Evolutionary conservation across 2,113 vertebrate genomes (phyloP).

Genomic region (Ptychochromis oligacanthus): DNA sequence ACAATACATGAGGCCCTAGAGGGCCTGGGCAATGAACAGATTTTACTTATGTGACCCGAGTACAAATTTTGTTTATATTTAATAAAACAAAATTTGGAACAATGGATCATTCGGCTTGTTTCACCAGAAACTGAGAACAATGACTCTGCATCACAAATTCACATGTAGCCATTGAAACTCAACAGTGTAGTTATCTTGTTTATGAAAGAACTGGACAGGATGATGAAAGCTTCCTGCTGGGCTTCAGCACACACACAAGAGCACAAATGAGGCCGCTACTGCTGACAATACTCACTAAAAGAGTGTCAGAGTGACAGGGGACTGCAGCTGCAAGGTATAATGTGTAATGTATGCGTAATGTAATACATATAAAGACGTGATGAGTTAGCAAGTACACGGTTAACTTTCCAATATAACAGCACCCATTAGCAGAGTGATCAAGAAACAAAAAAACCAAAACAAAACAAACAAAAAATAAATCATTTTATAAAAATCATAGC

Average conservation of each 20-base stretch:
- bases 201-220: background rate
- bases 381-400: no score
- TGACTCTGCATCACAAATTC: background rate
- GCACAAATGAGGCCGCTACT: background rate
- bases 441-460: no score
- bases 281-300: no score
- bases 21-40: background rate
- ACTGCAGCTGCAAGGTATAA: no score
- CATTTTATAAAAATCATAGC: no score
- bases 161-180: background rate
- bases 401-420: no score
- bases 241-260: background rate
- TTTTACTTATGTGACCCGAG: background rate
- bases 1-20: background rate
- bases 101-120: background rate
- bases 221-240: background rate
- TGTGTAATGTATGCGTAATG: no score
- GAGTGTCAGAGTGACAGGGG: no score
- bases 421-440: no score
- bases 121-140: constrained; percentile 15
- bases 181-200: background rate
- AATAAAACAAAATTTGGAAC: constrained; percentile 5
- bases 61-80: no score
- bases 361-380: no score
- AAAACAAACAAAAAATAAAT: no score